A percentile compares a stretch with the other conserved stretches of the same genome.
These are phyloP conservation scores for Ranitomeya imitator DNA, from an alignment of 2,113 vertebrate species.

Conservation along the genomic window DNA sequence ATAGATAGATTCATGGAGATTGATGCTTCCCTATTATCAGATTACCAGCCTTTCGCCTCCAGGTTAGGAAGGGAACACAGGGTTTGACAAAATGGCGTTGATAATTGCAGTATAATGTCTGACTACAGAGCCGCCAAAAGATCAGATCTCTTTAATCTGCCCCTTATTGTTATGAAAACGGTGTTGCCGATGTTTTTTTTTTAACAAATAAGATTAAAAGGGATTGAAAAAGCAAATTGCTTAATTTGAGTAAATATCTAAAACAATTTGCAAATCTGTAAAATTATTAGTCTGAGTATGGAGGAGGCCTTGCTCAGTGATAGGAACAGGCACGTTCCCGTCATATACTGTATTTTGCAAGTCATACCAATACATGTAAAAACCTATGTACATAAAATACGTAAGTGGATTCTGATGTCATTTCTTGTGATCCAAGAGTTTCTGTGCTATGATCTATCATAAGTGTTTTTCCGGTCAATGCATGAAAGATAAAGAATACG, in stretches of 20 bases:
- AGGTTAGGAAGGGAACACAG: conserved; percentile 28
- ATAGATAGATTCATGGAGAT: conserved; percentile 17
- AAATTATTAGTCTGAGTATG: background rate
- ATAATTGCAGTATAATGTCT: conserved; percentile 22
- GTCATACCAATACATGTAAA: background rate
- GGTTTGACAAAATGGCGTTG: background rate
- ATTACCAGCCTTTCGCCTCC: conserved; percentile 16
- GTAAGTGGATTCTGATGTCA: background rate
- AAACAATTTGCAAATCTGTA: conserved; percentile 2
- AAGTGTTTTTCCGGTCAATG: background rate
- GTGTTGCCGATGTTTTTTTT: background rate
- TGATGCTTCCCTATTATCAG: conserved; percentile 36
- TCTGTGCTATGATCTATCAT: background rate
- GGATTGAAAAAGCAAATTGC: background rate
- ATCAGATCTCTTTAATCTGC: conserved; percentile 14
- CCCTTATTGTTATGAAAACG: conserved; percentile 13
- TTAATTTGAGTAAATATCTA: background rate
- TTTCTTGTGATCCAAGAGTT: background rate
- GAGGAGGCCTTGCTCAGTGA: background rate
- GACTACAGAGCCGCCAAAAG: conserved; percentile 2
- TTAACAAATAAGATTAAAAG: conserved; percentile 13
- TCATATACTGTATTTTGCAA: background rate
- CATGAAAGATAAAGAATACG: background rate
- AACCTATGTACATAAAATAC: background rate
- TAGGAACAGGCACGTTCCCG: background rate